phyloP scores from a whole-genome alignment of 2,797 vertebrate species.

The Meda fulgida region DNA sequence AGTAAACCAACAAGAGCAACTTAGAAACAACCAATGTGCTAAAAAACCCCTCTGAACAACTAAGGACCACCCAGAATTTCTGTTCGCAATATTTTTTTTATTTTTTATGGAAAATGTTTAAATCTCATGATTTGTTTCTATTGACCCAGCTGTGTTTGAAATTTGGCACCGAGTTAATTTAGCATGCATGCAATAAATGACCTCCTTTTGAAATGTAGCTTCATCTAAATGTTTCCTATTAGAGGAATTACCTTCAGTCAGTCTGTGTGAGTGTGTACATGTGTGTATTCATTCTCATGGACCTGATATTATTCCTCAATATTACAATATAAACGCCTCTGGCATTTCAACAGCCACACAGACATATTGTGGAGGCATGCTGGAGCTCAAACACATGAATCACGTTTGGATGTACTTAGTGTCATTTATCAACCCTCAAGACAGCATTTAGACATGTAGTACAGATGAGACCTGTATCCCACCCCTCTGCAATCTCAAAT shows the following conservation, averaged over 20 bases:
- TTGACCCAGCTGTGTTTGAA: constrained; percentile 2
- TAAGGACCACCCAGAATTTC: not conserved
- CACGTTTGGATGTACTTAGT: constrained; percentile 65
- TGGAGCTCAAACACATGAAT: constrained; percentile 67
- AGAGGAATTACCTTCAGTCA: not conserved
- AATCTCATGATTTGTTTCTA: not conserved
- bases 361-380: constrained; percentile 46
- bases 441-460: constrained; percentile 60
- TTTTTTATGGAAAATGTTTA: not conserved
- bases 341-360: constrained; percentile 33
- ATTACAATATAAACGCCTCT: not conserved
- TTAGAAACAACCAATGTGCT: not conserved
- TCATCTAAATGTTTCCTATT: constrained; percentile 20
- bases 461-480: not conserved
- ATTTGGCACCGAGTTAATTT: not conserved
- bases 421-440: constrained; percentile 69
- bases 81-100: not conserved
- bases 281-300: constrained; percentile 24
- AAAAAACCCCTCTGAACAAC: not conserved
- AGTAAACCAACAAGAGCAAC: not conserved
- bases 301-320: constrained; percentile 16
- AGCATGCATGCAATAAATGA: constrained; percentile 15
- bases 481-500: not conserved
- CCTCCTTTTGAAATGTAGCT: not conserved
- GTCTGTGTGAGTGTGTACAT: constrained; percentile 32